Evolutionary conservation across 2,888 invertebrate genomes (phyloP).

Genomic region (Apamea sordens): DNA sequence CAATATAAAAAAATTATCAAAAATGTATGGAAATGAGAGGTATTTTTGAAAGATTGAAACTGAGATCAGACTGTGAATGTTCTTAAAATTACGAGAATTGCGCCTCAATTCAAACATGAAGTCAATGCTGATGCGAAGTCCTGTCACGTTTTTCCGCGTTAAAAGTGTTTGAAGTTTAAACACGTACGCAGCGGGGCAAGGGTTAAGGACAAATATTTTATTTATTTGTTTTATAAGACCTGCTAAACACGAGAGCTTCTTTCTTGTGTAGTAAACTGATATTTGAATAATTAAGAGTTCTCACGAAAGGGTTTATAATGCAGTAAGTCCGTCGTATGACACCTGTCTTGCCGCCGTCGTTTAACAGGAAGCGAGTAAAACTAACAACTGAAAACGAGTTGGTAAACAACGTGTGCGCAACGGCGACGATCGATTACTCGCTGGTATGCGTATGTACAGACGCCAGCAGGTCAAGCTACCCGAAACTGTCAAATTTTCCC

Average conservation of each 20-base stretch:
- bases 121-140: conserved; percentile 17
- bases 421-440: background rate
- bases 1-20: no score
- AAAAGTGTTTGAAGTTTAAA: background rate
- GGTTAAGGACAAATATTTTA: conserved; percentile 38
- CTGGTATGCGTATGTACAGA: no score
- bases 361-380: no score
- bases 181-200: conserved; percentile 35
- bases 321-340: background rate
- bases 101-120: background rate
- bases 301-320: background rate
- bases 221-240: conserved; percentile 1
- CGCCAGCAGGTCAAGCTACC: no score
- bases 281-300: background rate
- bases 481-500: no score
- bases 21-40: no score
- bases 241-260: background rate
- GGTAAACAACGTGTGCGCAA: no score
- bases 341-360: no score
- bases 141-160: conserved; percentile 42
- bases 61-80: no score
- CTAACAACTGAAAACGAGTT: no score
- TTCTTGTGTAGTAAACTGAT: background rate
- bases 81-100: no score
- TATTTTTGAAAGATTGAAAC: no score